Conservation (phyloP, 1,140 invertebrate genomes). For the Hyles vespertilio region DNA sequence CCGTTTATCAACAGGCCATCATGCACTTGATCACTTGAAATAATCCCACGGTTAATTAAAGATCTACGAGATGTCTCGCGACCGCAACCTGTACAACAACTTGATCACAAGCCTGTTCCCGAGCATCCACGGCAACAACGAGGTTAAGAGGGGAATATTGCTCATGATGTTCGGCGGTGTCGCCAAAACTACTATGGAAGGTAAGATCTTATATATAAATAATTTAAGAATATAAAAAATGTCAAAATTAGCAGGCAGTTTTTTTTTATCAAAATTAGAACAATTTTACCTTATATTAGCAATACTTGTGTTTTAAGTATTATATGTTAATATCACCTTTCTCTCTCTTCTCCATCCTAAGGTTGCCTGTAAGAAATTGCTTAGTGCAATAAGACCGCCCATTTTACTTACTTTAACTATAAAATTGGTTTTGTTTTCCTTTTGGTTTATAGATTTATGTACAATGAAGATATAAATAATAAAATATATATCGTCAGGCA, state of each 20-base stretch:
- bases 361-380: too few relatives aligned
- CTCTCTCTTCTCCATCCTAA: too few relatives aligned
- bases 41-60: conserved; percentile 28
- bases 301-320: too few relatives aligned
- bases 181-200: conserved; percentile 94
- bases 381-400: too few relatives aligned
- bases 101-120: conserved; percentile 96
- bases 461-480: too few relatives aligned
- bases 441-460: too few relatives aligned
- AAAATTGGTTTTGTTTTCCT: too few relatives aligned
- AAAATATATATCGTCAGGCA: conserved; percentile 55
- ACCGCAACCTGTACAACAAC: conserved; percentile 95
- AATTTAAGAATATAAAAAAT: neutral
- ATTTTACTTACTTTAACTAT: too few relatives aligned
- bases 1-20: neutral
- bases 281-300: too few relatives aligned
- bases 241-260: too few relatives aligned
- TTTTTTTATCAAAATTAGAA: too few relatives aligned
- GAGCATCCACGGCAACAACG: conserved; percentile 98
- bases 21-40: neutral
- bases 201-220: conserved; percentile 41
- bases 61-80: conserved; percentile 97
- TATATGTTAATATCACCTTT: too few relatives aligned
- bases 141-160: conserved; percentile 96
- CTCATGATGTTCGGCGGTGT: conserved; percentile 99